phyloP scores from a whole-genome alignment of 2,888 invertebrate species.

The Empis stercorea region DNA sequence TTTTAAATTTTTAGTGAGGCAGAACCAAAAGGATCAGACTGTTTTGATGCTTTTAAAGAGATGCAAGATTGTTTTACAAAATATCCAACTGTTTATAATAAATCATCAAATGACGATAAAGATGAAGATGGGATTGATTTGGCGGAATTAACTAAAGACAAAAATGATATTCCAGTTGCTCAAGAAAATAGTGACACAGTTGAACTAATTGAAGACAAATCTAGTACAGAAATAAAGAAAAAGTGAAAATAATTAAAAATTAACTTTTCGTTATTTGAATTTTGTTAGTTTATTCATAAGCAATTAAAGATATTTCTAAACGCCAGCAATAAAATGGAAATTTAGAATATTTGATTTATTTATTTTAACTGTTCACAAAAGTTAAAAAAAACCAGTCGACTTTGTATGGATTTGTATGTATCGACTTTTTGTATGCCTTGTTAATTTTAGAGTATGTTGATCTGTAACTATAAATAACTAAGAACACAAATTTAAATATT shows the following conservation, averaged over 20 bases:
- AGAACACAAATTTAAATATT: no score
- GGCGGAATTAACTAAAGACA: background rate
- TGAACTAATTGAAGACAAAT: background rate
- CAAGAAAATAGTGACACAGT: background rate
- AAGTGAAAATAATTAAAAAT: background rate
- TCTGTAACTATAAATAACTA: no score
- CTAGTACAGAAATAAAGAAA: background rate
- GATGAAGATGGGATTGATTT: constrained; percentile 26
- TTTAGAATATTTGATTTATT: no score
- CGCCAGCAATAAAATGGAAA: no score
- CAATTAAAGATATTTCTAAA: no score
- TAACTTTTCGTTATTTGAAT: background rate
- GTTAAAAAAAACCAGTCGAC: no score
- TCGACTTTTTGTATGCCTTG: no score
- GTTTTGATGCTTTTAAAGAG: constrained; percentile 75
- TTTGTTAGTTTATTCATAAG: no score
- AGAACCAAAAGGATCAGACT: constrained; percentile 88
- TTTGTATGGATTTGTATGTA: no score
- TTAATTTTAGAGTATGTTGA: no score
- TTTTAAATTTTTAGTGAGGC: constrained; percentile 47
- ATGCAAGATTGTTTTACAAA: constrained; percentile 86
- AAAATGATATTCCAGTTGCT: background rate
- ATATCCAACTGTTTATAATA: constrained; percentile 75
- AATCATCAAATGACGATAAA: constrained; percentile 51
- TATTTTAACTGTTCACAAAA: no score